phyloP scores from a whole-genome alignment of 1,140 invertebrate species.

The Charaxes varanes region DNA sequence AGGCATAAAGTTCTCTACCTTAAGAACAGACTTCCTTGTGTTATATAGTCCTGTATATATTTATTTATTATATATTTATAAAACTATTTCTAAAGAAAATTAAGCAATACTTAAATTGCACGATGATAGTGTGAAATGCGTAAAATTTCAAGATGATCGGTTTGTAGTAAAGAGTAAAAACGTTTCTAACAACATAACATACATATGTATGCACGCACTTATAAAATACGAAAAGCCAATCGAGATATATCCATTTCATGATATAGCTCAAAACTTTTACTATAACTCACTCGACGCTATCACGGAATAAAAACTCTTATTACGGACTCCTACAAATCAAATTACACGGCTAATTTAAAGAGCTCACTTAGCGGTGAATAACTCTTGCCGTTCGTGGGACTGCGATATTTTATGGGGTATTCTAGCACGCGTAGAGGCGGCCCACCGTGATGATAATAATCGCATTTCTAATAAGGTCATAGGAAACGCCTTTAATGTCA shows the following conservation, averaged over 20 bases:
- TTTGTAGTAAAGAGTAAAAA: no score
- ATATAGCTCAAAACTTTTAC: conserved; percentile 17
- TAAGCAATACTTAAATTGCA: no score
- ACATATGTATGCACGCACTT: no score
- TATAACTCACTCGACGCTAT: conserved; percentile 17
- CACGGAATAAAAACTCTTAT: conserved; percentile 31
- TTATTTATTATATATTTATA: no score
- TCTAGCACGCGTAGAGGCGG: conserved; percentile 46
- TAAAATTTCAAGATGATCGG: no score
- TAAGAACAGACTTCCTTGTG: no score
- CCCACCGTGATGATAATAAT: conserved; percentile 25
- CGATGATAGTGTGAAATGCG: no score
- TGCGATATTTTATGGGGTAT: conserved; percentile 32
- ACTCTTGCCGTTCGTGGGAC: conserved; percentile 31
- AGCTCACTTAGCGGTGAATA: conserved; percentile 40
- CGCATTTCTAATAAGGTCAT: conserved; percentile 3
- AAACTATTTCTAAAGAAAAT: no score
- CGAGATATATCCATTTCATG: conserved; percentile 9
- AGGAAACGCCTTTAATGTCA: conserved; percentile 13
- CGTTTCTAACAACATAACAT: no score
- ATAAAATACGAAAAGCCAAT: conserved; percentile 4
- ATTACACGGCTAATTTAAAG: conserved; percentile 45
- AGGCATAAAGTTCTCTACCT: no score
- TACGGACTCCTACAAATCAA: conserved; percentile 30
- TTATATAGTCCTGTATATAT: no score